These are phyloP conservation scores for Eufriesea mexicana DNA, from an alignment of 1,140 invertebrate species.

Conservation along the genomic window DNA sequence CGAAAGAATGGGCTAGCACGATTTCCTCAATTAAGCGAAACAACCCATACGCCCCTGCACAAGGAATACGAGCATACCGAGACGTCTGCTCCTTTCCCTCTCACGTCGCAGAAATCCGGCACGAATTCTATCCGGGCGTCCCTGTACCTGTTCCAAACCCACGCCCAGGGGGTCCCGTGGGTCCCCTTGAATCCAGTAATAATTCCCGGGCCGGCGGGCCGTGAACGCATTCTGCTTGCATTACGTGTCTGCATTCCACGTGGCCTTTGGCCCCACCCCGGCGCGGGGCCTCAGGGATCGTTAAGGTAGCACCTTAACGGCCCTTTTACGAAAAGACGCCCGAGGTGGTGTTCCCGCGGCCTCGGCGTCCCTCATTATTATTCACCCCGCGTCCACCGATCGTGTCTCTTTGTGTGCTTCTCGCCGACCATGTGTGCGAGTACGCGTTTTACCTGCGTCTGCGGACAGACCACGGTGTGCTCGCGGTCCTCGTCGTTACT, in stretches of 20 bases:
- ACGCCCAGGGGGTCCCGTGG: conserved; percentile 74
- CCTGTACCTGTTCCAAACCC: conserved; percentile 56
- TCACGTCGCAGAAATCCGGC: not conserved
- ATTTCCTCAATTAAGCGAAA: conserved; percentile 11
- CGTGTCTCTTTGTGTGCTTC: conserved; percentile 6
- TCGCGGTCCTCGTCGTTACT: conserved; percentile 11
- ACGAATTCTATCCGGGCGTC: not conserved
- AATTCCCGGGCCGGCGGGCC: conserved; percentile 70
- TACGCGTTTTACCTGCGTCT: conserved; percentile 20
- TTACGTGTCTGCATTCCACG: conserved; percentile 80
- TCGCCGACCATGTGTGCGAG: not conserved
- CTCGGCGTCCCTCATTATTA: conserved; percentile 73
- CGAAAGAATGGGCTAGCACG: not conserved
- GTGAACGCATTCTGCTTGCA: conserved; percentile 75
- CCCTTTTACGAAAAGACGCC: conserved; percentile 70
- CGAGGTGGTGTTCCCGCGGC: conserved; percentile 60
- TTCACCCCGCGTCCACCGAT: conserved; percentile 70
- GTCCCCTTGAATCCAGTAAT: conserved; percentile 73
- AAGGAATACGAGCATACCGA: too few species aligned
- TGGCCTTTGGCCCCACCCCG: conserved; percentile 72
- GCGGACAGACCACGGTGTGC: not conserved
- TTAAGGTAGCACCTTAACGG: conserved; percentile 71
- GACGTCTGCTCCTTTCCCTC: too few species aligned
- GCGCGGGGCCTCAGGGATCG: conserved; percentile 63
- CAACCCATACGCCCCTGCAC: not conserved